Evolutionary conservation across 2,888 invertebrate genomes (phyloP).

Genomic region (Apodemia hepburni): DNA sequence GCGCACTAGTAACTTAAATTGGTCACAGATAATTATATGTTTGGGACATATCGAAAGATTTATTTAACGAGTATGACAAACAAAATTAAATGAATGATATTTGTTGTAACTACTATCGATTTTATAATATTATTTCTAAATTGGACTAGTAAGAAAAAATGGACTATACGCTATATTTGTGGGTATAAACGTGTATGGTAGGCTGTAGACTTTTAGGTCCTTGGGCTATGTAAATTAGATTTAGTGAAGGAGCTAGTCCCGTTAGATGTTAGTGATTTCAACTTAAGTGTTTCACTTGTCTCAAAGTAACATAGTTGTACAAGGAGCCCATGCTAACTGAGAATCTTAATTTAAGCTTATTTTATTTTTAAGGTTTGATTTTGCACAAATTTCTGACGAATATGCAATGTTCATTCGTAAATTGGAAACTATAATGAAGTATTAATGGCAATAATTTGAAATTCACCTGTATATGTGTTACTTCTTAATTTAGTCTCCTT

Average conservation of each 20-base stretch:
- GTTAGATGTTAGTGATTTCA: slow-evolving; percentile 58
- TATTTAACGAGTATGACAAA: too few relatives aligned
- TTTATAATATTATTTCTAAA: too few relatives aligned
- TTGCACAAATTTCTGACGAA: slow-evolving; percentile 27
- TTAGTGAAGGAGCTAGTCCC: slow-evolving; percentile 73
- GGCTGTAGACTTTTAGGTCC: slow-evolving; percentile 25
- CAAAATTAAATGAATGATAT: too few relatives aligned
- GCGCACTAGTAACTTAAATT: too few relatives aligned
- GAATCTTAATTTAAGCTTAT: slow-evolving; percentile 36
- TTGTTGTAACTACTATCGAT: too few relatives aligned
- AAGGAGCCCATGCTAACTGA: slow-evolving; percentile 38
- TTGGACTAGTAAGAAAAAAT: too few relatives aligned
- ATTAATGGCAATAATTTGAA: too few relatives aligned
- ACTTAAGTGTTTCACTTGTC: slow-evolving; percentile 46
- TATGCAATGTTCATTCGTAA: neutral
- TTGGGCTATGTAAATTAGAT: slow-evolving; percentile 41
- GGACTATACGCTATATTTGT: neutral
- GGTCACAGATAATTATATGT: too few relatives aligned
- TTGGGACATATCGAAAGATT: too few relatives aligned
- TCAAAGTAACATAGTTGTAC: slow-evolving; percentile 48
- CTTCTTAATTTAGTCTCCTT: too few relatives aligned
- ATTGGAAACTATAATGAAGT: too few relatives aligned
- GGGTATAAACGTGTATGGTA: neutral
- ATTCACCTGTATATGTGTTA: too few relatives aligned
- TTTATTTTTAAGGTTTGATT: slow-evolving; percentile 28